Evolutionary conservation across 2,113 vertebrate genomes (phyloP), one percentile per base, ranked within the genome.

Genomic region (Prochilodus magdalenae): DNA sequence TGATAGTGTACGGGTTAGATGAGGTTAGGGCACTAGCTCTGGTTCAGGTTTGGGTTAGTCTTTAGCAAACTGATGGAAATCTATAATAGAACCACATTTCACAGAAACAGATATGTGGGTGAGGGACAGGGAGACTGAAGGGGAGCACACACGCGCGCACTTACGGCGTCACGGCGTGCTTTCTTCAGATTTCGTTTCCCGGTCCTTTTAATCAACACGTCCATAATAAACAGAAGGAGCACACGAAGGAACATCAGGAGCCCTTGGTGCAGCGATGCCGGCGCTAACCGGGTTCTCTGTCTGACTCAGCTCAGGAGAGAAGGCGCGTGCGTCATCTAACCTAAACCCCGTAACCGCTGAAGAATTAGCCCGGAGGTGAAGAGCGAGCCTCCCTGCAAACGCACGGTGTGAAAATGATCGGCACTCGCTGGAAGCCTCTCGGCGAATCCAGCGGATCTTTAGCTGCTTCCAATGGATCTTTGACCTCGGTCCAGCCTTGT

Each of bases 401-500:
- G 13, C 24, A 24, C 59, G 49, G 14, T 78, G n/a, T 78, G 27
- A 40, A 78, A 79, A 59, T n/a, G 7, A 60, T 53, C 51, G 5
- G n/a, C 63, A 63, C 44, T 30, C 26, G 47, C 13, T 13, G 20
- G 40, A 20, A 24, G 57, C 57, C 22, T 70, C 44, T 70, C 66
- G 44, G 26, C 14, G 66, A 15, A 59, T 47, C 27, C 26, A 26
- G n/a, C 70, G 6, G 13, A 36, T 27, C 26, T 73, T 55, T 40
- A 72, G 27, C 3, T 63, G 51, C 51, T 40, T 57, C 63, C 7
- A 63, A 10, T 14, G 14, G n/a, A 69, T 63, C 82, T 80, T 80
- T 69, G 83, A 84, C 72, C 83, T 18, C 66, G 26, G 24, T 4
- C 22, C 65, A 2, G 15, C 12, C 40, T n/a, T 70, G 5, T 59